phyloP scores from a whole-genome alignment of 2,888 invertebrate genomes.

The Platycheirus rosarum region DNA sequence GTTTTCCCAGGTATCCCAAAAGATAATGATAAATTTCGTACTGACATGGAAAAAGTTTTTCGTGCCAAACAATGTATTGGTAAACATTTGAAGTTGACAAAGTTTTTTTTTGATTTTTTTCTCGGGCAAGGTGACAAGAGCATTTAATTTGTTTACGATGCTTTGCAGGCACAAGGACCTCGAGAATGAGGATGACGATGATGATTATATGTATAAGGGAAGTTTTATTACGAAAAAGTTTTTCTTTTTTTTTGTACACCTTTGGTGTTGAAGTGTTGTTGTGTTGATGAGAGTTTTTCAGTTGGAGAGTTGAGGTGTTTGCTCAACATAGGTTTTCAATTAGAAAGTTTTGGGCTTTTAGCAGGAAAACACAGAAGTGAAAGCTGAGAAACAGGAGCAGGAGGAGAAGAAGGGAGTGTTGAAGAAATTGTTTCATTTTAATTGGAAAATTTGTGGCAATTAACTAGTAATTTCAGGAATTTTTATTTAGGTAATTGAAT shows the following conservation, averaged over 20 bases:
- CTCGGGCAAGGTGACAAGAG: conserved; percentile 74
- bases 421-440: conserved; percentile 43
- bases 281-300: conserved; percentile 36
- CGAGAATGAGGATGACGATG: conserved; percentile 19
- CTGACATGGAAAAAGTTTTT: conserved; percentile 57
- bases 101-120: conserved; percentile 33
- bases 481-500: not conserved
- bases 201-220: conserved; percentile 33
- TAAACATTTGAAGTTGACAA: conserved; percentile 62
- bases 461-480: conserved; percentile 30
- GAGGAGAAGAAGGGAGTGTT: not conserved
- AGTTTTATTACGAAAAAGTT: conserved; percentile 36
- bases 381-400: not conserved
- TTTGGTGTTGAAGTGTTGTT: conserved; percentile 27
- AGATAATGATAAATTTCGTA: conserved; percentile 1
- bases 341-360: conserved; percentile 58
- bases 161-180: conserved; percentile 29
- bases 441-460: conserved; percentile 47
- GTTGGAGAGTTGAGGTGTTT: conserved; percentile 37
- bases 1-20: not conserved
- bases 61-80: conserved; percentile 57
- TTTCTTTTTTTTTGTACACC: conserved; percentile 32
- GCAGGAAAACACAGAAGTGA: no score
- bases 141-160: conserved; percentile 76
- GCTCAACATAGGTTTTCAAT: conserved; percentile 66